Conservation (phyloP, 1,140 invertebrate species). For the Anthonomus grandis region DNA sequence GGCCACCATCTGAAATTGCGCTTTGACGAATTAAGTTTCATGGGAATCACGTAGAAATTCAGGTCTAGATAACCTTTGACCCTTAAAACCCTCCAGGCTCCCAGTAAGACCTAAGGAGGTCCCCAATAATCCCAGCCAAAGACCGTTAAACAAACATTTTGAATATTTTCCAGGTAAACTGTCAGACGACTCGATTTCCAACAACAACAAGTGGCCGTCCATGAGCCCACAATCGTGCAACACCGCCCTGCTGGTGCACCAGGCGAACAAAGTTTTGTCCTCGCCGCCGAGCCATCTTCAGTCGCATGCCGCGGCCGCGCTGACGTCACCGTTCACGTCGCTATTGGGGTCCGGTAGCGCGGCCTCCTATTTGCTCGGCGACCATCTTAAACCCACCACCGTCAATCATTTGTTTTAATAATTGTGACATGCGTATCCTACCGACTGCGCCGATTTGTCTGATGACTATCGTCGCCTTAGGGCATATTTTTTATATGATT, state of each 20-base stretch:
- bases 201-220: conserved; percentile 50
- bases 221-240: conserved; percentile 48
- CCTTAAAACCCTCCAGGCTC: no score
- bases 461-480: no score
- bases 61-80: no score
- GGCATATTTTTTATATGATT: no score
- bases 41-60: no score
- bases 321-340: conserved; percentile 49
- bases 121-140: no score
- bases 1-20: no score
- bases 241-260: conserved; percentile 47
- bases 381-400: conserved; percentile 46
- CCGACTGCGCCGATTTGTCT: neutral
- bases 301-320: conserved; percentile 42
- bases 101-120: no score
- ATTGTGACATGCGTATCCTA: neutral
- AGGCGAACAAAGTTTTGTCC: conserved; percentile 47
- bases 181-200: conserved; percentile 45
- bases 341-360: conserved; percentile 46
- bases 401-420: conserved; percentile 47
- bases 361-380: conserved; percentile 45
- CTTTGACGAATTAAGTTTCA: no score
- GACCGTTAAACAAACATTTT: no score
- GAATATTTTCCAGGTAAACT: conserved; percentile 49
- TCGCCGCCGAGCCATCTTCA: conserved; percentile 45